These are phyloP conservation scores for Periparus ater DNA, from an alignment of 2,797 vertebrate genomes.

Conservation along the genomic window DNA sequence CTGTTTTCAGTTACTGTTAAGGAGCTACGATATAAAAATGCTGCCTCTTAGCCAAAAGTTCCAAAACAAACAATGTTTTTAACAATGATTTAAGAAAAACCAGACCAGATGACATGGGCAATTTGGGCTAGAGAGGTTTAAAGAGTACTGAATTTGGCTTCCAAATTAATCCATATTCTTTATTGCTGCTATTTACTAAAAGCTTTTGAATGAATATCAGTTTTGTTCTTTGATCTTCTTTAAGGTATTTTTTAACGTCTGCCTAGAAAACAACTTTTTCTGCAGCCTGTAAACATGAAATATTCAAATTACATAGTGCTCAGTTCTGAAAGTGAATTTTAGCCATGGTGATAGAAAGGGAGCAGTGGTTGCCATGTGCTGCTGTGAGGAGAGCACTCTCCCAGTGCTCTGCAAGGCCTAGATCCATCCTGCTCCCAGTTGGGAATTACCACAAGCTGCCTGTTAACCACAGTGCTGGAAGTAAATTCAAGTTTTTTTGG, in stretches of 20 bases:
- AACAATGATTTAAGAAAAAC: background rate
- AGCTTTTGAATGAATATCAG: background rate
- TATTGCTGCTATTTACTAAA: background rate
- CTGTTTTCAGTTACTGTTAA: background rate
- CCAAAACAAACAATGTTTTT: background rate
- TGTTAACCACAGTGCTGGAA: background rate
- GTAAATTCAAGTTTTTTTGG: background rate
- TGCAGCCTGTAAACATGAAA: background rate
- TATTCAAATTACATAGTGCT: background rate
- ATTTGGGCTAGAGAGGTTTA: background rate
- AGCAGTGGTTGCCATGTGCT: fast-evolving
- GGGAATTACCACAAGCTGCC: background rate
- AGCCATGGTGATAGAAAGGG: background rate
- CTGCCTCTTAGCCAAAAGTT: background rate
- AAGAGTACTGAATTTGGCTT: background rate
- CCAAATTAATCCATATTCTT: background rate
- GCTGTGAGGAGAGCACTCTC: background rate
- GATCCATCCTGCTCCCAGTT: background rate
- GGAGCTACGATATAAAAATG: background rate
- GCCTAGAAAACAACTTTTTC: background rate
- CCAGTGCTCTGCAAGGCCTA: background rate
- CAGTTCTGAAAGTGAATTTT: background rate
- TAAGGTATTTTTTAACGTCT: background rate
- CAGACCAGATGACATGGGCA: background rate
- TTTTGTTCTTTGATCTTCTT: background rate